Evolutionary conservation across 1,140 invertebrate species (phyloP).

Genomic region (Drosophila micromelanica): DNA sequence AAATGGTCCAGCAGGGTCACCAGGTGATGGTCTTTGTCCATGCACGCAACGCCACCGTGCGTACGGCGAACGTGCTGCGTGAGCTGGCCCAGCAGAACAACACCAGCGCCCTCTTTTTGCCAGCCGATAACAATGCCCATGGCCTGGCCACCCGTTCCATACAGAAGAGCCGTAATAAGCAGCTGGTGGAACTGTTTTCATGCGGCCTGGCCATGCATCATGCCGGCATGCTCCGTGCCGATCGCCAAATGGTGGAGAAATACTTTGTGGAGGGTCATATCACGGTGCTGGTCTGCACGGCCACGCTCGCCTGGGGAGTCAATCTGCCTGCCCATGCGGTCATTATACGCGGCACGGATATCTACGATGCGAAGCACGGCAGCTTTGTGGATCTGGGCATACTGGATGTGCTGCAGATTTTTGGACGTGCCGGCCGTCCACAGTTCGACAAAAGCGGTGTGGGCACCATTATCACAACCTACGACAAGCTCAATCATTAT

Average conservation of each 20-base stretch:
- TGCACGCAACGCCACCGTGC: slow-evolving; percentile 96
- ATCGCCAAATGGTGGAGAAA: slow-evolving; percentile 92
- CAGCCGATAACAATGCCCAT: slow-evolving; percentile 86
- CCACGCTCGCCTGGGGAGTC: slow-evolving; percentile 99
- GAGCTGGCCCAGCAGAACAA: slow-evolving; percentile 91
- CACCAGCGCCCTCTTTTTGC: slow-evolving; percentile 89
- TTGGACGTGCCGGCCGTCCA: slow-evolving; percentile 98
- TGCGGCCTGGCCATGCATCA: slow-evolving; percentile 98
- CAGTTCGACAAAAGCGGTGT: slow-evolving; percentile 96
- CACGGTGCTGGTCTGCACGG: slow-evolving; percentile 97
- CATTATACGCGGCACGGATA: slow-evolving; percentile 97
- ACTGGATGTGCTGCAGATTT: slow-evolving; percentile 99
- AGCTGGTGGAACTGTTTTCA: slow-evolving; percentile 92
- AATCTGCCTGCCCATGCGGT: slow-evolving; percentile 99
- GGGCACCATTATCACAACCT: slow-evolving; percentile 97
- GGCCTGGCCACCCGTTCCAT: slow-evolving; percentile 88
- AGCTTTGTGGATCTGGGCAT: slow-evolving; percentile 98
- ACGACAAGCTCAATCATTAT: slow-evolving; percentile 97
- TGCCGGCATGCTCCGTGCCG: slow-evolving; percentile 89
- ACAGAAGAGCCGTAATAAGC: slow-evolving; percentile 90
- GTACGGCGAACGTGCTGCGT: slow-evolving; percentile 92
- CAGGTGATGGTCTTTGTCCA: slow-evolving; percentile 99
- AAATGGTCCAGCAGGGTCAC: slow-evolving; percentile 94
- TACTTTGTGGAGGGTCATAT: slow-evolving; percentile 95
- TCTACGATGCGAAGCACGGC: slow-evolving; percentile 98